Percentiles rank a stretch among this genome's conserved stretches.
phyloP scores from a whole-genome alignment of 2,797 vertebrate species.

The Rhabdophis nuchalis region DNA sequence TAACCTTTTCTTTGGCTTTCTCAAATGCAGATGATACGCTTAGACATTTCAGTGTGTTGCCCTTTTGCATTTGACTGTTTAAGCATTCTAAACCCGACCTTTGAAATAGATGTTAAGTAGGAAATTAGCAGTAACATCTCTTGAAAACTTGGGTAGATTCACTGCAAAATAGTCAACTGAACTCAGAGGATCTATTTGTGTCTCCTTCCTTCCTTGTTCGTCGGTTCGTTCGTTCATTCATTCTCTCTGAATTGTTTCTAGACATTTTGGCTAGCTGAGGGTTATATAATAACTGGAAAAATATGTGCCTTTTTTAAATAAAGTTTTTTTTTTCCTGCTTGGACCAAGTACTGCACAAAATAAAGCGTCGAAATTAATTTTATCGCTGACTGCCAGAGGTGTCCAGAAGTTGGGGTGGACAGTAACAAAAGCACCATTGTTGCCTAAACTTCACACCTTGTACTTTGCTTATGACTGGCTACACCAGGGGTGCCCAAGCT shows the following conservation, averaged over 20 bases:
- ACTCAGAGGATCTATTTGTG: neutral
- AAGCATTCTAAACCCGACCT: neutral
- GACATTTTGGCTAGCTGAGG: neutral
- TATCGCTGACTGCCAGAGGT: neutral
- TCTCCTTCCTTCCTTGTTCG: neutral
- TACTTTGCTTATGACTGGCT: neutral
- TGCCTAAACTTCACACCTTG: neutral
- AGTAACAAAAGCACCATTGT: neutral
- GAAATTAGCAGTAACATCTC: neutral
- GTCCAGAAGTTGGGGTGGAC: neutral
- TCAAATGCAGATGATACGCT: neutral
- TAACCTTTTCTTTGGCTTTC: neutral
- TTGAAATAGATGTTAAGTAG: neutral
- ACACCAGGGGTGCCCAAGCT: no score
- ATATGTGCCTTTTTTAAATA: neutral
- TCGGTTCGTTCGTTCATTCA: no score
- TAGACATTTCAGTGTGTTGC: neutral
- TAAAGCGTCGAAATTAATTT: neutral
- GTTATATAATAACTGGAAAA: neutral
- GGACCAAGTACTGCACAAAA: neutral
- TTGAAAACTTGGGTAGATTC: neutral
- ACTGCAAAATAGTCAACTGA: neutral
- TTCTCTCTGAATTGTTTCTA: neutral
- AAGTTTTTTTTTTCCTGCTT: neutral
- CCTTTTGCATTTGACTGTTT: neutral